Base-by-base conservation (phyloP, 1,140 invertebrate genomes). In the Gonatopus flavifemur region DNA sequence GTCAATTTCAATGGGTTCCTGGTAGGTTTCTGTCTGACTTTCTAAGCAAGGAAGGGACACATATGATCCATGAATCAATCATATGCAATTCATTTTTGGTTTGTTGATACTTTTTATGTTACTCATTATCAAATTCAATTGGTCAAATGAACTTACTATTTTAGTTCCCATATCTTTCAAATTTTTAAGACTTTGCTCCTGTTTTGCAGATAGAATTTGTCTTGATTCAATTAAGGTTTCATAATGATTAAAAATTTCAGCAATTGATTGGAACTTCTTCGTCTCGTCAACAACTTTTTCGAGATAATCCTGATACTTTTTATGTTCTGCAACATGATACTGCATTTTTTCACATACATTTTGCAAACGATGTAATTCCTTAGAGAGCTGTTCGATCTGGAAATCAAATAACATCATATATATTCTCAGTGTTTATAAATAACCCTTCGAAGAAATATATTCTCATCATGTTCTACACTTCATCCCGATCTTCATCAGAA, bases 181-280 rank as follows among this genome's bases (percentile, higher is more conserved):
- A 3, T 50, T 40, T 19, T 63, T 50, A 7, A 78, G 52, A 51
- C 66, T 69, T 16, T 60, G 49, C 20, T 70, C 59, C 18, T 77
- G 66, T 39, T 58, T 62, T n/a, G 62, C 60, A 1, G 64, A 55
- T 4, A 79, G 50, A 6, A 61, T 43, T 37, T 43, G 51, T 47
- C 67, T 67, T 0, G 70, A 67, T 25, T 72, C 73, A 3, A 64
- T 43, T 21, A 84, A 66, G 10, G 79, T 80, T 64, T 84, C 81
- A 44, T 82, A 84, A 41, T 81, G 74, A 59, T 83, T 83, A 18
- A 84, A 76, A 13, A 85, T 81, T 33, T 82, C 81, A 7, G 74
- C 57, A 1, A 83, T 79, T 21, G 80, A 77, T 42, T 81, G 72
- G 52, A 84, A 84, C 30, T 82, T 77, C 0, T 69, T 71, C 16